phyloP scores from a whole-genome alignment of 2,888 invertebrate genomes.

The Chydorus sphaericus region DNA sequence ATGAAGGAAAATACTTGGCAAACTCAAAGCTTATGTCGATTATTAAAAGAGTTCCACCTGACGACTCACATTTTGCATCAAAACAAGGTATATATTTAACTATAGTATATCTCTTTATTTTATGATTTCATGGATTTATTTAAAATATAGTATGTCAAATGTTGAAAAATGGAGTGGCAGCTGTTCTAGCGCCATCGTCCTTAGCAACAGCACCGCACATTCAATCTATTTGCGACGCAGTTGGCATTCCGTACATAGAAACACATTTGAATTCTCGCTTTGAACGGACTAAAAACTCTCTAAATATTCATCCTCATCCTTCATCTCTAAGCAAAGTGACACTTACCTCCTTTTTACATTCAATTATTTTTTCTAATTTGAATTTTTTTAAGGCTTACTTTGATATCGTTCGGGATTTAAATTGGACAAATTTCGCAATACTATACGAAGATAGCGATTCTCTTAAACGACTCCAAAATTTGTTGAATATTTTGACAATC shows the following conservation, averaged over 20 bases:
- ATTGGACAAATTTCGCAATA: conserved; percentile 91
- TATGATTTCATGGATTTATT: too few relatives aligned
- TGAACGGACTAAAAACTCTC: conserved; percentile 71
- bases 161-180: conserved; percentile 73
- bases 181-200: conserved; percentile 86
- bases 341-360: too few relatives aligned
- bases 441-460: conserved; percentile 94
- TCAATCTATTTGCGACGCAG: conserved; percentile 88
- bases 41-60: conserved; percentile 75
- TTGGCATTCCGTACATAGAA: conserved; percentile 91
- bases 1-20: conserved; percentile 61
- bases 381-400: conserved; percentile 57
- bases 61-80: conserved; percentile 86
- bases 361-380: not conserved
- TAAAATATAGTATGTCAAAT: conserved; percentile 86
- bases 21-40: conserved; percentile 75
- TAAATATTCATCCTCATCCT: conserved; percentile 88
- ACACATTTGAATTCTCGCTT: conserved; percentile 86
- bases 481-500: conserved; percentile 69
- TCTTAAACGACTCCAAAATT: conserved; percentile 67
- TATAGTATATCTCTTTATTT: not conserved
- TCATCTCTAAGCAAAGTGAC: conserved; percentile 64
- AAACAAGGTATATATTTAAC: conserved; percentile 55
- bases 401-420: conserved; percentile 74
- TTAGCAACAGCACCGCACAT: conserved; percentile 81